Base-by-base conservation (phyloP, 2,888 invertebrate genomes). In the Xestia ashworthii region DNA sequence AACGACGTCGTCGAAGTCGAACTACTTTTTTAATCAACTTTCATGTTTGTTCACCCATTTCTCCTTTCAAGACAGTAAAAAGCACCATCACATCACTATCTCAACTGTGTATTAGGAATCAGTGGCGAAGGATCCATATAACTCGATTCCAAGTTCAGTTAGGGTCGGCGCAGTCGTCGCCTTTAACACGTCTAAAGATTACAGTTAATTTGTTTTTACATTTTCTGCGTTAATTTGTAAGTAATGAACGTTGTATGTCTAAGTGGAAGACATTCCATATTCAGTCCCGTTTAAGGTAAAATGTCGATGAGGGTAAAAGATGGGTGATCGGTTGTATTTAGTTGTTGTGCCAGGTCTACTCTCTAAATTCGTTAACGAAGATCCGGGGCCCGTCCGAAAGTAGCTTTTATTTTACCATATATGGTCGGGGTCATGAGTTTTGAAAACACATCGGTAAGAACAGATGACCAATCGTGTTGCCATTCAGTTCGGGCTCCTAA, bases 221-320 rank as follows among this genome's bases (percentile, higher is more conserved):
- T 72, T 72, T 81, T 68, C 50, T 68, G 79, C 67, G 38, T 46
- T 2, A n/a, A 66, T 58, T 55, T 69, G 16, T 77, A 48, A 55
- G 32, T 53, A 48, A 68, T 80, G 44, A 65, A 60, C 50, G 62
- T 78, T 50, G 69, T 73, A 71, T 80, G 76, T 80, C 75, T 67
- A 74, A 64, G 67, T 50, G 46, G 8, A 25, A 64, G 84, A 84
- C 82, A 82, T 82, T 82, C 84, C 84, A 82, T 84, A 48, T 60
- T 83, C 25, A 66, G 58, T 44, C 41, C 44, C 50, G 44, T 19
- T n/a, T 65, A 32, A 41, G 25, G 19, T 65, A 58, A 19, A 41
- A 62, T 53, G 38, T 80, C 41, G 58, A 71, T 71, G 81, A 71
- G 55, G 74, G 65, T 68, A 22, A 48, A 14, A 65, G 19, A 32